Percentiles rank a stretch among this genome's conserved stretches.
These are phyloP conservation scores for Anarrhichthys ocellatus DNA, from an alignment of 2,113 vertebrate genomes.

Conservation along the genomic window DNA sequence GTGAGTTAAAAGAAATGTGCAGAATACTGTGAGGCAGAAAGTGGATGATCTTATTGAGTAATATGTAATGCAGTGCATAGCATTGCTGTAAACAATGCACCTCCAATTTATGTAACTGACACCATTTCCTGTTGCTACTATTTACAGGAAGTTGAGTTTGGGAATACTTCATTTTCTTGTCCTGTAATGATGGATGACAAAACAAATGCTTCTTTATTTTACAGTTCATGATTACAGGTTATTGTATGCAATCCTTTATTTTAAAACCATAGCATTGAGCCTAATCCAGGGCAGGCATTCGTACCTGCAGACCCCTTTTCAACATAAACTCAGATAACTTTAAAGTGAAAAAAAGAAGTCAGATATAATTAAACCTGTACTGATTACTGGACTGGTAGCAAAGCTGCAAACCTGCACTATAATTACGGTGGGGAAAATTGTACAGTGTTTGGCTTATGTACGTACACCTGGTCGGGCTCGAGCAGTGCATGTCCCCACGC, in stretches of 20 bases:
- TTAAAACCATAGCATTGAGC: not conserved
- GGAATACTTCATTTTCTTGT: not conserved
- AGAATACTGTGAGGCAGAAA: constrained; percentile 28
- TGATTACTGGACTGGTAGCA: not conserved
- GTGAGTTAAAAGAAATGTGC: constrained; percentile 29
- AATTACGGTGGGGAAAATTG: not conserved
- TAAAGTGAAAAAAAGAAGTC: not conserved
- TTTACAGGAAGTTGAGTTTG: constrained; percentile 8
- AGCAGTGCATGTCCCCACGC: constrained; percentile 3
- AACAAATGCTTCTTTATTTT: not conserved
- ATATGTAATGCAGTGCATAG: not conserved
- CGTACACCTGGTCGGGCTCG: not conserved
- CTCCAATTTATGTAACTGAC: constrained; percentile 48
- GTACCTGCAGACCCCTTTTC: not conserved
- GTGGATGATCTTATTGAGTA: constrained; percentile 28
- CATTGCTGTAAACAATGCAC: constrained; percentile 19
- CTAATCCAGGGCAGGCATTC: not conserved
- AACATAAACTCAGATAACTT: not conserved
- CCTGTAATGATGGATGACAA: not conserved
- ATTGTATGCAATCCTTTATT: not conserved
- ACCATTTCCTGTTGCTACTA: constrained; percentile 22
- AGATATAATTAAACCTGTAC: not conserved
- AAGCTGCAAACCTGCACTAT: not conserved
- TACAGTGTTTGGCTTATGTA: not conserved
- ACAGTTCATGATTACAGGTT: not conserved